These are phyloP conservation scores for Mechanitis messenoides DNA, from an alignment of 2,888 invertebrate species.

Conservation along the genomic window DNA sequence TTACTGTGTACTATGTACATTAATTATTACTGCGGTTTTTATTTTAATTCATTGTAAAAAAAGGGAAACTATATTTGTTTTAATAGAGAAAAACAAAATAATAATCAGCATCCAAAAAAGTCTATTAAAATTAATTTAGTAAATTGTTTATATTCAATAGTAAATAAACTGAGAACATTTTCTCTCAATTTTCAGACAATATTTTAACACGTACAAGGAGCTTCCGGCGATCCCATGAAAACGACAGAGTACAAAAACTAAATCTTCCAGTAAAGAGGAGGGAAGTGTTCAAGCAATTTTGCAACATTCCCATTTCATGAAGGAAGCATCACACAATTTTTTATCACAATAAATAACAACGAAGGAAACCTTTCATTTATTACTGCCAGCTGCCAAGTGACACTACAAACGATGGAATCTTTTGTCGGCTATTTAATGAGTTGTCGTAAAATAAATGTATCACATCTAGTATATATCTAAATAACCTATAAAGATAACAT, in stretches of 20 bases:
- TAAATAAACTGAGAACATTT: slow-evolving; percentile 8
- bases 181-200: slow-evolving; percentile 20
- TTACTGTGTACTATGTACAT: no score
- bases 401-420: slow-evolving; percentile 4
- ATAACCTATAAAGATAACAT: slow-evolving; percentile 5
- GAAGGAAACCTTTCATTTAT: slow-evolving; percentile 26
- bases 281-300: slow-evolving; percentile 29
- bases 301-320: slow-evolving; percentile 25
- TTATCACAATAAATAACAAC: slow-evolving; percentile 21
- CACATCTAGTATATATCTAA: background rate
- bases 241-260: slow-evolving; percentile 31
- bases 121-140: background rate
- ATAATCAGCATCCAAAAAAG: no score
- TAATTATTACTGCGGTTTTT: no score
- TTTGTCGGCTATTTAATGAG: slow-evolving; percentile 4
- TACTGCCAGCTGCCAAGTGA: slow-evolving; percentile 3
- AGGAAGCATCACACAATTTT: slow-evolving; percentile 26
- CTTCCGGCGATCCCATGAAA: slow-evolving; percentile 24
- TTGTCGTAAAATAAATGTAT: slow-evolving; percentile 6
- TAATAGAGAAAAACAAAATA: no score
- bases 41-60: no score
- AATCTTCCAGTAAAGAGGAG: slow-evolving; percentile 29
- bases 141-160: background rate
- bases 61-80: no score
- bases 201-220: slow-evolving; percentile 22